Evolutionary conservation across 64 coral and sea anemone species (phyloP).

Genomic region (Stylophora pistillata): DNA sequence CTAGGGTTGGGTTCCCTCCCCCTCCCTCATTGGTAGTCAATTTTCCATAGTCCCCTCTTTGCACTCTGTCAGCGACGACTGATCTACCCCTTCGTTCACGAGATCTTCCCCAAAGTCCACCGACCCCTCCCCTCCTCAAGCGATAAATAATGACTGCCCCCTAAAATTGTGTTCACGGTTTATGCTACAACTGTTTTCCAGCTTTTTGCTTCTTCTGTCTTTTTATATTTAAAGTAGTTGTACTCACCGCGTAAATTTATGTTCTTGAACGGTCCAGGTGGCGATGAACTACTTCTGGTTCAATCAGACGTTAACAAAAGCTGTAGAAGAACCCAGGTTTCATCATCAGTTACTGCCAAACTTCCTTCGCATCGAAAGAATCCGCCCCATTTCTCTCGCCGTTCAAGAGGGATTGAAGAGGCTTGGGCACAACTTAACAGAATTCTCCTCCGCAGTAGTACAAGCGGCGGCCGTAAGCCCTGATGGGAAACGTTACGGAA

Average conservation of each 20-base stretch:
- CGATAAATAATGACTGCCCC: no score
- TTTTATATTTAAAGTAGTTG: no score
- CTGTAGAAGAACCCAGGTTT: constrained; percentile 68
- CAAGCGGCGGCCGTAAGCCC: constrained; percentile 68
- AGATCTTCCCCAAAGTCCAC: no score
- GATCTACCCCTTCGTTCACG: no score
- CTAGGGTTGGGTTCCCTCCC: no score
- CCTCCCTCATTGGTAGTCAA: no score
- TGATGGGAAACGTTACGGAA: constrained; percentile 72
- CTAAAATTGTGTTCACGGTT: no score
- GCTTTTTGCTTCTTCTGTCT: no score
- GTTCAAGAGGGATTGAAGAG: constrained; percentile 66
- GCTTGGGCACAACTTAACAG: constrained; percentile 60
- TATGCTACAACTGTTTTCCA: no score
- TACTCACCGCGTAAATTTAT: not conserved
- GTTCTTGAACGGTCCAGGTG: constrained; percentile 9
- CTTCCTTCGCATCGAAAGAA: constrained; percentile 59
- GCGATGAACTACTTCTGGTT: constrained; percentile 94
- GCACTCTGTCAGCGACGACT: no score
- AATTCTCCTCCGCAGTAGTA: constrained; percentile 48
- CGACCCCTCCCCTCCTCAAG: no score
- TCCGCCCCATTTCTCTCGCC: constrained; percentile 22
- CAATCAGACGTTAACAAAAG: constrained; percentile 58
- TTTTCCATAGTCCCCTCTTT: no score
- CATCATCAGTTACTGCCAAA: constrained; percentile 87